Percentiles rank a stretch among this genome's conserved stretches.
phyloP scores from a whole-genome alignment of 2,888 invertebrate genomes.

The Dolomedes plantarius region DNA sequence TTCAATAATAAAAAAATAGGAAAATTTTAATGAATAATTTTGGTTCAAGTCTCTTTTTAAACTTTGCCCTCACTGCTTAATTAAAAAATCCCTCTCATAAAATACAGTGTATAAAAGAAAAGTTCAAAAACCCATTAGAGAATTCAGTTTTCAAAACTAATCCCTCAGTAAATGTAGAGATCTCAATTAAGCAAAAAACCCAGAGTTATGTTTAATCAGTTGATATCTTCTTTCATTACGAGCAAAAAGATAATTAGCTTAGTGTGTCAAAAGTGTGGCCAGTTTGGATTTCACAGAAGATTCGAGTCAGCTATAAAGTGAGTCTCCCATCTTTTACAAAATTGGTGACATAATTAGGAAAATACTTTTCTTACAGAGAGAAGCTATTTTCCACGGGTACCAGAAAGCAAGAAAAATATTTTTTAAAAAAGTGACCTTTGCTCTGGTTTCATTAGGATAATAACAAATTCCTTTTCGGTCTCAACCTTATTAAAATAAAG shows the following conservation, averaged over 20 bases:
- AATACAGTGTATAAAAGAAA: slow-evolving; percentile 28
- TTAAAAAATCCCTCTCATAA: too few relatives aligned
- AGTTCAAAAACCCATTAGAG: slow-evolving; percentile 59
- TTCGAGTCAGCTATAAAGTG: slow-evolving; percentile 28
- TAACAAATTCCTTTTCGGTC: slow-evolving; percentile 23
- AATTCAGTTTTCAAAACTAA: slow-evolving; percentile 60
- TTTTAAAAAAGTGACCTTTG: slow-evolving; percentile 45
- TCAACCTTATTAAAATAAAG: slow-evolving; percentile 58
- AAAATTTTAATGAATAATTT: too few relatives aligned
- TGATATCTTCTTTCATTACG: slow-evolving; percentile 62
- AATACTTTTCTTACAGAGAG: slow-evolving; percentile 29
- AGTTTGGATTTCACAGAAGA: slow-evolving; percentile 48
- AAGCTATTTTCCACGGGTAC: background rate
- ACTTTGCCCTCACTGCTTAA: too few relatives aligned
- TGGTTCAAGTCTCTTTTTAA: too few relatives aligned
- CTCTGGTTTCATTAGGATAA: slow-evolving; percentile 20
- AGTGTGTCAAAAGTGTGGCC: slow-evolving; percentile 42
- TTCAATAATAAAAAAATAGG: too few relatives aligned
- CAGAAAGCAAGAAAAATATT: slow-evolving; percentile 19
- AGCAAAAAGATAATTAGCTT: slow-evolving; percentile 61
- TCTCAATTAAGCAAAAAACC: slow-evolving; percentile 62
- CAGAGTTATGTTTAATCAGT: slow-evolving; percentile 57
- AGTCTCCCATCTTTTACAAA: slow-evolving; percentile 43
- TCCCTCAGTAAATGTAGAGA: slow-evolving; percentile 57
- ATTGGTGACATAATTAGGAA: slow-evolving; percentile 61